Percentiles rank a stretch among this genome's conserved stretches.
phyloP scores from a whole-genome alignment of 2,888 invertebrate genomes.

The Tethea ocularis region DNA sequence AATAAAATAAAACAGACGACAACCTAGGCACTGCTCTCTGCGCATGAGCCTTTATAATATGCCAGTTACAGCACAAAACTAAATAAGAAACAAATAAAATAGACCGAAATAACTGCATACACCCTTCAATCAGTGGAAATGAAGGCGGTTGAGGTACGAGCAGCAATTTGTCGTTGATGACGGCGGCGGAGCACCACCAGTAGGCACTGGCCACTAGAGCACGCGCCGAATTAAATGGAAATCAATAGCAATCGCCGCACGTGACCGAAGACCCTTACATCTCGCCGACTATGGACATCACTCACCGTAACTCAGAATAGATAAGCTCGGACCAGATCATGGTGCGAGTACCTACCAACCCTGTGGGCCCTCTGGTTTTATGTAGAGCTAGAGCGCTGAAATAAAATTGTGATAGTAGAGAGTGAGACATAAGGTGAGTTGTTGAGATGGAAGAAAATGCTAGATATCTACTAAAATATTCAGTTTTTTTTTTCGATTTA shows the following conservation, averaged over 20 bases:
- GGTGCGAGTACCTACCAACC: constrained; percentile 16
- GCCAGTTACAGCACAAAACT: constrained; percentile 21
- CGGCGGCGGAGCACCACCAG: constrained; percentile 38
- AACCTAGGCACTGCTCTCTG: not conserved
- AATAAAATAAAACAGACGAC: too few relatives aligned
- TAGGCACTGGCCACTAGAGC: constrained; percentile 56
- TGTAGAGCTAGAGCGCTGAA: not conserved
- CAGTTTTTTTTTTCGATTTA: too few relatives aligned
- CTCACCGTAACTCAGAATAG: constrained; percentile 24
- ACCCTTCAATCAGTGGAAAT: constrained; percentile 70
- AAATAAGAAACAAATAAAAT: constrained; percentile 23
- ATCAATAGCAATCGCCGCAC: constrained; percentile 76
- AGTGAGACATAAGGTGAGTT: too few relatives aligned
- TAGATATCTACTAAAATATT: too few relatives aligned
- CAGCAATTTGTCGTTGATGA: constrained; percentile 64
- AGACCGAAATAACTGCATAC: constrained; percentile 35
- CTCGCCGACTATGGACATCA: constrained; percentile 47
- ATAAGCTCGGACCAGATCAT: constrained; percentile 1
- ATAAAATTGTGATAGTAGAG: too few relatives aligned
- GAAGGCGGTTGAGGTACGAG: constrained; percentile 54
- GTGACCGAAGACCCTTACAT: constrained; percentile 69
- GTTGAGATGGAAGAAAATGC: too few relatives aligned
- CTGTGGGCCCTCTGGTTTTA: not conserved
- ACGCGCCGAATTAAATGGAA: constrained; percentile 82
- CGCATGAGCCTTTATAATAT: not conserved